Conservation (phyloP, 2,113 vertebrate species). For the Phoenicopterus ruber region DNA sequence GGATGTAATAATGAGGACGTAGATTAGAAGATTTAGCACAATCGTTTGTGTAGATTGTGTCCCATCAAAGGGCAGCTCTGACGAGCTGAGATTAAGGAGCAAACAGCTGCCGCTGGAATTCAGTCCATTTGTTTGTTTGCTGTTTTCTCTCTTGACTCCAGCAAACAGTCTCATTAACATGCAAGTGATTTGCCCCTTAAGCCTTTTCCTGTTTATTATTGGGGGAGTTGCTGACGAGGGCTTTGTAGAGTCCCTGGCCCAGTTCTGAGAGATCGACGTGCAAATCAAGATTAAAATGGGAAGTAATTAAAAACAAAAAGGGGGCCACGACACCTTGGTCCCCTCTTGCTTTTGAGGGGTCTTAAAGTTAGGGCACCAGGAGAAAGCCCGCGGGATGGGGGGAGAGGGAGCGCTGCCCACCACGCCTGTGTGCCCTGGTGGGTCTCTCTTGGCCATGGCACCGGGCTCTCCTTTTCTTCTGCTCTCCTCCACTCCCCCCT, state of each 20-base stretch:
- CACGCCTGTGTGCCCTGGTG: rapidly evolving
- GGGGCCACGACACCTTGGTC: constrained; percentile 57
- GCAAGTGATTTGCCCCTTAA: constrained; percentile 71
- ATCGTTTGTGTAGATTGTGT: constrained; percentile 85
- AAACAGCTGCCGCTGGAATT: constrained; percentile 88
- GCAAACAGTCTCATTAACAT: constrained; percentile 77
- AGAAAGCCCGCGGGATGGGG: not conserved
- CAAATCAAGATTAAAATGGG: constrained; percentile 73
- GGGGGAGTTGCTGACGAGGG: constrained; percentile 68
- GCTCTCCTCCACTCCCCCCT: not conserved
- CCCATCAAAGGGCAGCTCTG: constrained; percentile 88
- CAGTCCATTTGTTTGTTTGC: constrained; percentile 69
- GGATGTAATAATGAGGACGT: constrained; percentile 84
- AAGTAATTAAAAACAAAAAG: constrained; percentile 72
- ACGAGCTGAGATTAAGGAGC: constrained; percentile 86
- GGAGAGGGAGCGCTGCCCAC: not conserved
- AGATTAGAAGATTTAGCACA: constrained; percentile 94
- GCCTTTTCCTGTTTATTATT: constrained; percentile 72
- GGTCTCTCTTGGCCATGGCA: rapidly evolving
- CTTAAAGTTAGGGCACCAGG: not conserved
- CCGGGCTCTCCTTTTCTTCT: not conserved
- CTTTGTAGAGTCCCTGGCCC: constrained; percentile 69
- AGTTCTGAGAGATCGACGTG: constrained; percentile 64
- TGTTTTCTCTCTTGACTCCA: constrained; percentile 65
- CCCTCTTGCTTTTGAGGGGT: not conserved